A percentile compares a stretch with the other conserved stretches of the same genome.
Conservation (phyloP, 2,888 invertebrate genomes). For the Dicyrtomina minuta region DNA sequence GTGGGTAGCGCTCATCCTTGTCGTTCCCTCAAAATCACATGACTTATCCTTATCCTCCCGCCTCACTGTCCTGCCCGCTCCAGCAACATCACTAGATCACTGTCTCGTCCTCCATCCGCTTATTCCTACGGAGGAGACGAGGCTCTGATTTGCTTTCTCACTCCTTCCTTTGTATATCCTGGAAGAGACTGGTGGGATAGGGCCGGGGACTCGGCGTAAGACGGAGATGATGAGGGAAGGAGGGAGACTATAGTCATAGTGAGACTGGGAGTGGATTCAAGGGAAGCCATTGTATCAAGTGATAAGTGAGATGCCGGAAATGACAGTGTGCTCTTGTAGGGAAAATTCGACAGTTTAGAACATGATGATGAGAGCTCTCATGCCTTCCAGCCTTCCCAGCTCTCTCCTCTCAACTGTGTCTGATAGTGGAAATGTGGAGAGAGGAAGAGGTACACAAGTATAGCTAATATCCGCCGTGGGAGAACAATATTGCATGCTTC, state of each 20-base stretch:
- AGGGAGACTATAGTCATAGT: background rate
- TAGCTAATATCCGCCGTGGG: slow-evolving; percentile 34
- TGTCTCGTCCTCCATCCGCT: too few species aligned
- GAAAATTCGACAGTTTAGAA: slow-evolving; percentile 42
- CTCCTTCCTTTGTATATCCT: too few species aligned
- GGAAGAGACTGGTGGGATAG: too few species aligned
- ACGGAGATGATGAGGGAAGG: background rate
- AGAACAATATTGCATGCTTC: slow-evolving; percentile 29
- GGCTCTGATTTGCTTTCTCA: too few species aligned
- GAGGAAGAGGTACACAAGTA: background rate
- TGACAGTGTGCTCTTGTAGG: slow-evolving; percentile 39
- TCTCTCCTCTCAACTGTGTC: background rate
- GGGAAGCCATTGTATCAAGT: slow-evolving; percentile 31
- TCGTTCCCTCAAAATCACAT: too few species aligned
- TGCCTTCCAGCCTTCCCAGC: slow-evolving; percentile 36
- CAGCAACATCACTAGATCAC: too few species aligned
- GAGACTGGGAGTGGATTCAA: background rate
- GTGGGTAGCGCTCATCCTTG: background rate
- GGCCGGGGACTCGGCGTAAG: too few species aligned
- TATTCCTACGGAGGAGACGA: too few species aligned
- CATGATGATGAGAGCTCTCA: slow-evolving; percentile 32
- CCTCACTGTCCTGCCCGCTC: too few species aligned
- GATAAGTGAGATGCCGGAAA: slow-evolving; percentile 40
- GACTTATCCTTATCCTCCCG: too few species aligned
- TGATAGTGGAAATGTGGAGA: slow-evolving; percentile 6